Conservation (phyloP, 2,888 invertebrate genomes). For the Biston betularia region DNA sequence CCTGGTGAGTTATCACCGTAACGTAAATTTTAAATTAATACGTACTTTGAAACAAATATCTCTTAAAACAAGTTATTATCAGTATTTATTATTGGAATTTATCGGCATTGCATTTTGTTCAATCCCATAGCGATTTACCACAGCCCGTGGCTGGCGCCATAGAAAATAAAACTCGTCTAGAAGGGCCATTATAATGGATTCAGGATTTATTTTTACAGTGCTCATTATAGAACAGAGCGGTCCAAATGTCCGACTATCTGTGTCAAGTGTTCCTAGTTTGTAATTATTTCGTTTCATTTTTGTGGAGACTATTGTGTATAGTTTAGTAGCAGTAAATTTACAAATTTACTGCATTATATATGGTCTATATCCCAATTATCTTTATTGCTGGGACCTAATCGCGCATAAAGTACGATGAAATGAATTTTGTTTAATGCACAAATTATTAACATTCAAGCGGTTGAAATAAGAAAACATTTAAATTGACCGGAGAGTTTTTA, state of each 20-base stretch:
- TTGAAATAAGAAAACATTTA: too few relatives aligned
- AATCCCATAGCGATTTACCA: not conserved
- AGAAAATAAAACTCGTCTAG: conserved; percentile 24
- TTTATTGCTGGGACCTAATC: too few relatives aligned
- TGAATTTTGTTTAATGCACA: too few relatives aligned
- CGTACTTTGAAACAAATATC: too few relatives aligned
- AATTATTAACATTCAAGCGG: too few relatives aligned
- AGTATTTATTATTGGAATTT: too few relatives aligned
- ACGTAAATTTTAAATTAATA: too few relatives aligned
- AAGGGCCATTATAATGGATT: conserved; percentile 38
- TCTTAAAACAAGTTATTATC: too few relatives aligned
- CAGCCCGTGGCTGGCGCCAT: not conserved
- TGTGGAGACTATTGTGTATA: conserved; percentile 8
- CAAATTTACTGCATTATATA: not conserved
- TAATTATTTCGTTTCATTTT: conserved; percentile 39
- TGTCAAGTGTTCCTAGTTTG: conserved; percentile 48
- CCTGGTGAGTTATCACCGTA: too few relatives aligned
- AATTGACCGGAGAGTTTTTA: too few relatives aligned
- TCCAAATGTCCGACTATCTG: conserved; percentile 41
- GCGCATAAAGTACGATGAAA: too few relatives aligned
- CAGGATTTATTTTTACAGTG: conserved; percentile 57
- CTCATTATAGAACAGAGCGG: conserved; percentile 51
- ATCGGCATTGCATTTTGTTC: not conserved
- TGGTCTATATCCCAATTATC: too few relatives aligned
- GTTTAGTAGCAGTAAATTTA: not conserved